These are phyloP conservation scores for Tetramorium alpestre DNA, from an alignment of 1,140 invertebrate genomes.

Conservation along the genomic window DNA sequence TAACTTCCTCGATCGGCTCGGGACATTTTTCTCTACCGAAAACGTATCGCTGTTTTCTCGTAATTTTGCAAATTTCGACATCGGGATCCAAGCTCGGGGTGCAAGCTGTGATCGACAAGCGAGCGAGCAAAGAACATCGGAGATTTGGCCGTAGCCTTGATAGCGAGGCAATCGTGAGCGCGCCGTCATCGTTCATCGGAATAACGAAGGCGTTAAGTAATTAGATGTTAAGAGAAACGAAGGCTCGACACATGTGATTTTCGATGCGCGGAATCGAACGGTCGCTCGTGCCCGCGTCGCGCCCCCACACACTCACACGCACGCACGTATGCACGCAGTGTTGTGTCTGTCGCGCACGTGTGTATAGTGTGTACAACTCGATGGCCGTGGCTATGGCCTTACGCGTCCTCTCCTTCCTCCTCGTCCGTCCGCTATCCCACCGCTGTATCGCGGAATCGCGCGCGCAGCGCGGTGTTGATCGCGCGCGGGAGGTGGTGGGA, in stretches of 20 bases:
- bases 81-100: background rate
- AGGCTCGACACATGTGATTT: background rate
- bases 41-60: background rate
- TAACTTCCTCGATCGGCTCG: background rate
- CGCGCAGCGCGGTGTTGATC: conserved; percentile 61
- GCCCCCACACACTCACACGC: conserved; percentile 61
- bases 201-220: background rate
- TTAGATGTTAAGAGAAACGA: background rate
- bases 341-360: conserved; percentile 10
- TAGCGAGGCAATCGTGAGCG: background rate
- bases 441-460: conserved; percentile 63
- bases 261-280: conserved; percentile 41
- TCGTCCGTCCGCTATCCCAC: background rate
- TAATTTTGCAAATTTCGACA: background rate
- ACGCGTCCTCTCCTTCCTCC: conserved; percentile 71
- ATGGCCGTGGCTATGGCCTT: conserved; percentile 86
- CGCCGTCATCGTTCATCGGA: background rate
- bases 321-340: background rate
- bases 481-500: conserved; percentile 47
- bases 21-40: background rate
- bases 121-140: background rate
- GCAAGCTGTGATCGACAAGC: background rate
- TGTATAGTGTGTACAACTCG: conserved; percentile 74
- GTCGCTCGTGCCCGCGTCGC: conserved; percentile 13
- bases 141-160: background rate